Evolutionary conservation across 2,797 vertebrate species (phyloP), one percentile per base, ranked within the genome.

Genomic region (Vultur gryphus): DNA sequence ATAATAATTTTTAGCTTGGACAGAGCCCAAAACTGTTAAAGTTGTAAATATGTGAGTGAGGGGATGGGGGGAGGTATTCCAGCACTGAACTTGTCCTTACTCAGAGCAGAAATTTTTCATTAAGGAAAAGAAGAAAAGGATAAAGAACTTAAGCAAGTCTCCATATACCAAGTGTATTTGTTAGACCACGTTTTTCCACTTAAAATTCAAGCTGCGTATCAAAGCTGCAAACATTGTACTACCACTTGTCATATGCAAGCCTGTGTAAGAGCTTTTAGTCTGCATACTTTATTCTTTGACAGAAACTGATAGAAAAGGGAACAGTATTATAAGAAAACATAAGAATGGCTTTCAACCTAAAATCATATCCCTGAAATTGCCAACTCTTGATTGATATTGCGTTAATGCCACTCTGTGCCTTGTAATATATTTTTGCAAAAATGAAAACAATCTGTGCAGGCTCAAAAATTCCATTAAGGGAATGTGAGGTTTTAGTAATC

Each of bases 161-260:
- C 25, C 33, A n/a, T 57, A 75, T 66, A 66, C 16, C 15, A 41
- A 79, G 20, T 49, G 15, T 76, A 51, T 69, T 55, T 84, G 24
- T 52, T 94, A 77, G 46, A 81, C 25, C n/a, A 62, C 39, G n/a
- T 52, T 84, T 89, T 76, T 71, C 48, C 31, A 61, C 37, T 92
- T 93, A 91, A 94, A 92, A 92, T 82, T 94, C 84, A 96, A 94
- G n/a, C 24, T 69, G 52, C 17, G 0, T 88, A 58, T 59, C 59
- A 89, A 90, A 92, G 44, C 55, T 90, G 39, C 35, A 86, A 92
- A 71, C 18, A 61, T 11, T 62, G 35, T 65, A 62, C 29, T 84
- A 82, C 49, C 57, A 52, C 44, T 91, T 91, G 62, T 70, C 66
- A 64, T 54, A 64, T 0, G 1, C 70, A 82, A 92, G 52, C 25